These are phyloP conservation scores for Nomia melanderi DNA, from an alignment of 1,140 invertebrate species.

Conservation along the genomic window DNA sequence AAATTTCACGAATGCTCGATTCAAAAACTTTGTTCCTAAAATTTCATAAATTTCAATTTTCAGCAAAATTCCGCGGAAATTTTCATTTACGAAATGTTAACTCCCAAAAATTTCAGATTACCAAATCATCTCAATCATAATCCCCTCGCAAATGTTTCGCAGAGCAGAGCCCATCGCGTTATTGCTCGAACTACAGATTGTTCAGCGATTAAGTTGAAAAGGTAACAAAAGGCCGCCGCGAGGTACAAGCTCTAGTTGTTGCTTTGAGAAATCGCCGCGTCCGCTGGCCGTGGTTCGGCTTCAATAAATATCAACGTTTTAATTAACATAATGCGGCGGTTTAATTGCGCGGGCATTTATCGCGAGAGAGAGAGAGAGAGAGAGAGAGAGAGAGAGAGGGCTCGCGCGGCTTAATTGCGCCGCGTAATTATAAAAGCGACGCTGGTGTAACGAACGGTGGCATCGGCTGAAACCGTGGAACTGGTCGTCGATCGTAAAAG, in stretches of 20 bases:
- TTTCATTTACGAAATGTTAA: too few relatives aligned
- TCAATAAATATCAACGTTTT: constrained; percentile 70
- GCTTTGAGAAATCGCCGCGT: constrained; percentile 53
- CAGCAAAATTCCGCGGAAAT: too few relatives aligned
- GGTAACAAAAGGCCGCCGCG: neutral
- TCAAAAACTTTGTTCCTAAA: too few relatives aligned
- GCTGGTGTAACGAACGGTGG: constrained; percentile 37
- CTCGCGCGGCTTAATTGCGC: constrained; percentile 58
- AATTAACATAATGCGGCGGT: constrained; percentile 68
- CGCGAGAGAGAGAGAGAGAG: too few relatives aligned
- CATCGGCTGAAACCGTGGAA: constrained; percentile 34
- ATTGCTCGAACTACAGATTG: too few relatives aligned
- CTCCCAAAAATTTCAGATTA: too few relatives aligned
- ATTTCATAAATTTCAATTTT: too few relatives aligned
- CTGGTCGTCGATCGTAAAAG: constrained; percentile 39
- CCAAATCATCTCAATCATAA: too few relatives aligned
- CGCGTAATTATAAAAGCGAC: constrained; percentile 59
- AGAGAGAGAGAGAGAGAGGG: too few relatives aligned
- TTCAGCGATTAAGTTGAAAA: constrained; percentile 48
- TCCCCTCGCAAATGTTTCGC: too few relatives aligned
- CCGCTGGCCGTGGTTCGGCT: constrained; percentile 41
- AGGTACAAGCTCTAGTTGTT: constrained; percentile 34
- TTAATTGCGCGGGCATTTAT: constrained; percentile 65
- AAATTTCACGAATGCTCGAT: too few relatives aligned
- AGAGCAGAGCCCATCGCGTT: too few relatives aligned